Evolutionary conservation across 2,113 vertebrate species (phyloP).

Genomic region (Peucedramus taeniatus): DNA sequence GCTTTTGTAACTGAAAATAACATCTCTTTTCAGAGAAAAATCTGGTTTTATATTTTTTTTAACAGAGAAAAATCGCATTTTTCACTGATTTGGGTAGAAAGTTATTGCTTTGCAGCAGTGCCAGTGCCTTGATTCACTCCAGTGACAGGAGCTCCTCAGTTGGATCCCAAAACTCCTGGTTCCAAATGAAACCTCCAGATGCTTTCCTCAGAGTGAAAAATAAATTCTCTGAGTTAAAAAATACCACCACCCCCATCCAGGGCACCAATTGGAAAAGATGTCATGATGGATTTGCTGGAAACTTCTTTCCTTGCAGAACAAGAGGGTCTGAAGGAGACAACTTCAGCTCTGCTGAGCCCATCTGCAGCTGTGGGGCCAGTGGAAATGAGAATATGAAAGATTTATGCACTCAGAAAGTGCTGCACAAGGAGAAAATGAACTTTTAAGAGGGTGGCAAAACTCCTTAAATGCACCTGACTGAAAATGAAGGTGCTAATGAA

Average conservation of each 20-base stretch:
- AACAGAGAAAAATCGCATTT: not conserved
- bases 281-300: not conserved
- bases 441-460: not conserved
- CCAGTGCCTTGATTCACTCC: not conserved
- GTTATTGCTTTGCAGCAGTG: not conserved
- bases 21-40: not conserved
- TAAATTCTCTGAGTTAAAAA: not conserved
- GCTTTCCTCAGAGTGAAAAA: not conserved
- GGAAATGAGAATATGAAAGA: not conserved
- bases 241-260: not conserved
- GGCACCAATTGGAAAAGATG: not conserved
- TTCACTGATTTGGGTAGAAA: not conserved
- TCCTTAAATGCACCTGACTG: not conserved
- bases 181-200: not conserved
- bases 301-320: not conserved
- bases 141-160: not conserved
- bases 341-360: not conserved
- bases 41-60: not conserved
- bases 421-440: not conserved
- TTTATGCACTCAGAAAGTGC: not conserved
- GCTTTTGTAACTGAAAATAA: not conserved
- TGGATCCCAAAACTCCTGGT: not conserved
- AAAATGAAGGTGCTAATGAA: not conserved
- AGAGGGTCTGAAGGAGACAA: not conserved
- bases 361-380: not conserved